Conservation (phyloP, 2,113 vertebrate genomes). For the Petrocephalus microphthalmus region DNA sequence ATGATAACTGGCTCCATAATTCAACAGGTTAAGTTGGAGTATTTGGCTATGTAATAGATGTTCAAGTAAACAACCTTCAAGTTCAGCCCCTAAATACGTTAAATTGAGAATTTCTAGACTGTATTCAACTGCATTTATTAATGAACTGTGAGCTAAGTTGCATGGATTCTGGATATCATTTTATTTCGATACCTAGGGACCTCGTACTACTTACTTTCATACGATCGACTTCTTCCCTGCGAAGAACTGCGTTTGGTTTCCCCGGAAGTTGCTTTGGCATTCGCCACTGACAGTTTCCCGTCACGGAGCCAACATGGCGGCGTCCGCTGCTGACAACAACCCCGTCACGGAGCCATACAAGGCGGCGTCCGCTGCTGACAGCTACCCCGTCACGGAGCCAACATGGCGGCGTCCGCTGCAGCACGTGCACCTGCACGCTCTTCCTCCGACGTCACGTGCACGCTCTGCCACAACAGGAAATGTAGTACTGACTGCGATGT, state of each 20-base stretch:
- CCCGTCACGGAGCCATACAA: too few relatives aligned
- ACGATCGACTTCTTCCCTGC: neutral
- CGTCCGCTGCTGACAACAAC: neutral
- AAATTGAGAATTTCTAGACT: neutral
- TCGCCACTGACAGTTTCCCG: neutral
- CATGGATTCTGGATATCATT: neutral
- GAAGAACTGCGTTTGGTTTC: neutral
- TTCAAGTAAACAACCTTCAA: neutral
- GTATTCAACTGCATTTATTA: neutral
- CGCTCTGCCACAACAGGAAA: too few relatives aligned
- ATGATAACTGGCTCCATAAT: neutral
- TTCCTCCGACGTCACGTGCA: too few relatives aligned
- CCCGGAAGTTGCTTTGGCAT: conserved; percentile 39
- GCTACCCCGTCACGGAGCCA: too few relatives aligned
- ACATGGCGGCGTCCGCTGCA: too few relatives aligned
- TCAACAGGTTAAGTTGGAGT: neutral
- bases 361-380: too few relatives aligned
- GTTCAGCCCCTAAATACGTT: neutral
- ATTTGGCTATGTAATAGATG: neutral
- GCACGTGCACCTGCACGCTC: too few relatives aligned
- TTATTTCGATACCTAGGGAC: neutral
- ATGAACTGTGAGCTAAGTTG: neutral
- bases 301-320: neutral
- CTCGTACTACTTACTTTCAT: conserved; percentile 13
- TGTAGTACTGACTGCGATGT: too few relatives aligned